Conservation (phyloP, 2,888 invertebrate genomes). For the Erpobdella octoculata region DNA sequence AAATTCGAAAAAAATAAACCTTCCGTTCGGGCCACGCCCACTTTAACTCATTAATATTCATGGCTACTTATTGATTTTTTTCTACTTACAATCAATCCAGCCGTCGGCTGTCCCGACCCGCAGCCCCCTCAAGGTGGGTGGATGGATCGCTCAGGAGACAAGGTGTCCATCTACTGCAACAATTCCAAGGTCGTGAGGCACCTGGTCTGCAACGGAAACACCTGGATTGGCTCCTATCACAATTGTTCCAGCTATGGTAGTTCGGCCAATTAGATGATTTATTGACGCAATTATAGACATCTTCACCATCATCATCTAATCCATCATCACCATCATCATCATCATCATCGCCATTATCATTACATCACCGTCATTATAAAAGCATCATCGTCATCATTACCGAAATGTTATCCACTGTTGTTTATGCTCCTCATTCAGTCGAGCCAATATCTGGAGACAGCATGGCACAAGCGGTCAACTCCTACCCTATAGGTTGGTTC, state of each 20-base stretch:
- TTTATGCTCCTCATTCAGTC: too few relatives aligned
- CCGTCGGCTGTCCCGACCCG: constrained; percentile 33
- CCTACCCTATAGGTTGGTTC: constrained; percentile 14
- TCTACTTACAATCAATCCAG: too few relatives aligned
- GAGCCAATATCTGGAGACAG: constrained; percentile 13
- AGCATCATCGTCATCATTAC: background rate
- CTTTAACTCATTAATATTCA: too few relatives aligned
- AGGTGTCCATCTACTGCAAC: constrained; percentile 34
- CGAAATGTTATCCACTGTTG: too few relatives aligned
- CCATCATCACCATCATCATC: constrained; percentile 15
- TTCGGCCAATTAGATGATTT: background rate
- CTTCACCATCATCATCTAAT: constrained; percentile 4
- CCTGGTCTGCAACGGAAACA: constrained; percentile 32
- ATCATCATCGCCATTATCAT: constrained; percentile 5
- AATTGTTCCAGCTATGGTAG: constrained; percentile 28
- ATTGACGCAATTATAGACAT: background rate
- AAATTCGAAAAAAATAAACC: too few relatives aligned
- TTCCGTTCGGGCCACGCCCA: too few relatives aligned
- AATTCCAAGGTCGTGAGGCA: constrained; percentile 33
- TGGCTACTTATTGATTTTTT: too few relatives aligned
- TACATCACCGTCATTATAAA: background rate
- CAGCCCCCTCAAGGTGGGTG: constrained; percentile 30
- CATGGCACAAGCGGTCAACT: constrained; percentile 10
- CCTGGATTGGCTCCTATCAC: constrained; percentile 33
- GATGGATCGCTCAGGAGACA: constrained; percentile 32